A percentile compares a stretch with the other conserved stretches of the same genome.
Conservation (phyloP, 2,113 vertebrate genomes). For the Dromiciops gliroides region DNA sequence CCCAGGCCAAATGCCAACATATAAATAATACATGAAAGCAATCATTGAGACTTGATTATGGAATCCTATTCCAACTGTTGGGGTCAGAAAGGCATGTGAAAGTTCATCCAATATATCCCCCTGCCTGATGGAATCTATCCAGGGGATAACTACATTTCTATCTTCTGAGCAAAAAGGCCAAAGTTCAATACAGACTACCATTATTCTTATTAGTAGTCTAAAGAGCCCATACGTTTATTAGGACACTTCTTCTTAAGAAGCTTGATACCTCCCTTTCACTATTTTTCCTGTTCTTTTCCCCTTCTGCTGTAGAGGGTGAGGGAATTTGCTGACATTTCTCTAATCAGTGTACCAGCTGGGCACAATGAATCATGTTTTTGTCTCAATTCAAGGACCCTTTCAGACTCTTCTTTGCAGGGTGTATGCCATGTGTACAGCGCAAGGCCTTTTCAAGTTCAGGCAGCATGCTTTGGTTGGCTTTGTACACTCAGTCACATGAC, state of each 20-base stretch:
- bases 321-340: constrained; percentile 37
- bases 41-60: background rate
- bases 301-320: background rate
- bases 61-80: background rate
- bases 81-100: background rate
- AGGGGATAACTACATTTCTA: background rate
- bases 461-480: background rate
- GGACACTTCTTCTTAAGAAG: background rate
- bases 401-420: background rate
- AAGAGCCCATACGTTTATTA: background rate
- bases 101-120: background rate
- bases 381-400: constrained; percentile 27
- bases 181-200: background rate
- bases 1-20: background rate
- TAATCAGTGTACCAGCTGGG: background rate
- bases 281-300: background rate
- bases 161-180: background rate
- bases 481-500: background rate
- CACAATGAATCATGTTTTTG: constrained; percentile 13
- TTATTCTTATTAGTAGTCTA: background rate
- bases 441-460: background rate
- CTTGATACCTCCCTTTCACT: background rate
- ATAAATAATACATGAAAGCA: background rate
- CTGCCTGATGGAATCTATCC: background rate
- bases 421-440: background rate